These are phyloP conservation scores for Opisthograptis luteolata DNA, from an alignment of 2,888 invertebrate species.

Conservation along the genomic window DNA sequence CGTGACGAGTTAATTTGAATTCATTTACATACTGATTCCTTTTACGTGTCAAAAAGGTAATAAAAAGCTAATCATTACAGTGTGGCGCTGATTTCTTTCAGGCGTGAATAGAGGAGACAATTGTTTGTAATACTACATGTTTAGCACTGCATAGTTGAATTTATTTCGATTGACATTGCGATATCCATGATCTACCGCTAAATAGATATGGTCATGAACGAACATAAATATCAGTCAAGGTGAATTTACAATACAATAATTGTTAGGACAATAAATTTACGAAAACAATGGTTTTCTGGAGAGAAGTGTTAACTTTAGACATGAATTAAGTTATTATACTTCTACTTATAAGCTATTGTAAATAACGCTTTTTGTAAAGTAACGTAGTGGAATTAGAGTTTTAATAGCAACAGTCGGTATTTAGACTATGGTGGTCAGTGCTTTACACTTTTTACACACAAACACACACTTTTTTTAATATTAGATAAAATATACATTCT, in stretches of 20 bases:
- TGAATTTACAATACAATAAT: constrained; percentile 18
- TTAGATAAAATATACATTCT: too few species aligned
- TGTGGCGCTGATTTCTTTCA: constrained; percentile 51
- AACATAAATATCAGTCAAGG: constrained; percentile 26
- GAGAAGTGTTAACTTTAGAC: too few species aligned
- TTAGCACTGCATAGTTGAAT: constrained; percentile 24
- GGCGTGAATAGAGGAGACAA: constrained; percentile 9
- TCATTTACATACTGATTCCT: not conserved
- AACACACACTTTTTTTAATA: too few species aligned
- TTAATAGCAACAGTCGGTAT: too few species aligned
- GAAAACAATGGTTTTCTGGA: too few species aligned
- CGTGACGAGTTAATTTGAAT: constrained; percentile 3
- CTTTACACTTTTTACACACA: too few species aligned
- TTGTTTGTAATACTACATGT: constrained; percentile 30
- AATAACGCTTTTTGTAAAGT: too few species aligned
- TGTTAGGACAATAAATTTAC: not conserved
- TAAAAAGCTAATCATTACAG: constrained; percentile 37
- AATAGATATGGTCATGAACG: constrained; percentile 31
- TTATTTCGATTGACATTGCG: constrained; percentile 12
- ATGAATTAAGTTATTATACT: too few species aligned
- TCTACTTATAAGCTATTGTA: too few species aligned
- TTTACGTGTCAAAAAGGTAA: constrained; percentile 9
- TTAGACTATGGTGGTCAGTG: too few species aligned
- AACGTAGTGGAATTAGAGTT: too few species aligned
- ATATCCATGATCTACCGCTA: constrained; percentile 28